Conservation (phyloP, 1,140 invertebrate genomes). For the Lepidurus couesii region DNA sequence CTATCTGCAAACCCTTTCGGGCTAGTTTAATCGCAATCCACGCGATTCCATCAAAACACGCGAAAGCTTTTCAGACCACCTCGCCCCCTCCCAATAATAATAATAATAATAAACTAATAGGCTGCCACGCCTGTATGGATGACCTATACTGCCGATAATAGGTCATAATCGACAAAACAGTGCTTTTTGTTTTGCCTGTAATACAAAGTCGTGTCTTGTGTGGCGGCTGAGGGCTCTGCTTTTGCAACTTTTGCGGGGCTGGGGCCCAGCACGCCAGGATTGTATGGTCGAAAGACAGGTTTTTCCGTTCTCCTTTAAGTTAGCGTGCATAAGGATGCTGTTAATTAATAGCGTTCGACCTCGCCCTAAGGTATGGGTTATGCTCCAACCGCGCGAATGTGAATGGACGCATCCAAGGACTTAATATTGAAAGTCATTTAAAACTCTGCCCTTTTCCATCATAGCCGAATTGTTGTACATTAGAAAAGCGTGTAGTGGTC, state of each 20-base stretch:
- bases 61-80: background rate
- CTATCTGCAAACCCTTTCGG: background rate
- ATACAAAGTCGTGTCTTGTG: too few species aligned
- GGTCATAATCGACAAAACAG: background rate
- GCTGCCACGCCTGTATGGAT: background rate
- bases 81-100: background rate
- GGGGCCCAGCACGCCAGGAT: background rate
- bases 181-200: background rate
- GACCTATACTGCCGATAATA: background rate
- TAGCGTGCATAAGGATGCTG: constrained; percentile 2
- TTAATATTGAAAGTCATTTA: background rate
- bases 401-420: constrained; percentile 16
- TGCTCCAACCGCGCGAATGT: constrained; percentile 3
- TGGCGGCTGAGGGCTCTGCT: too few species aligned
- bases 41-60: background rate
- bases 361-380: constrained; percentile 21
- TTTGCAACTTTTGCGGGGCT: too few species aligned
- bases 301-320: constrained; percentile 12
- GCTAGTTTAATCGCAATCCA: background rate
- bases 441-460: background rate
- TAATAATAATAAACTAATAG: background rate
- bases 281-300: constrained; percentile 21
- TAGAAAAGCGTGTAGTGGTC: background rate
- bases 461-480: background rate
- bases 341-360: constrained; percentile 15